Evolutionary conservation across 1,140 invertebrate genomes (phyloP), one percentile per base, ranked within the genome.

Genomic region (Orussus abietinus): DNA sequence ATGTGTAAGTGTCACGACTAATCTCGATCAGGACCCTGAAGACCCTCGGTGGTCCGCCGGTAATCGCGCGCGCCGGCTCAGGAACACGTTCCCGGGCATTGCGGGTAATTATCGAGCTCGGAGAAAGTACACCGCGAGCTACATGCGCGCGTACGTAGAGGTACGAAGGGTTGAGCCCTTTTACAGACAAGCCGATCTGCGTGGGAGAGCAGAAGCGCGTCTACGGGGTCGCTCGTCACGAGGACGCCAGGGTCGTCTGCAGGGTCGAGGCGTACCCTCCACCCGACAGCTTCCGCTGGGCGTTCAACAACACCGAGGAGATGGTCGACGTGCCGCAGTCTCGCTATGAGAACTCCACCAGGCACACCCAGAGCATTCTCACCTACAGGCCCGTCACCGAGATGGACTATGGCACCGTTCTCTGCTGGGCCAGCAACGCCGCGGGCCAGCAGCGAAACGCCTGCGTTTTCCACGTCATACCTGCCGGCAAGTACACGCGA

Each of bases 251-350:
- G 50, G 81, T 94, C 30, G 69, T 84, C 36, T 95, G 91, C 66
- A 82, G 86, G 71, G 90, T 94, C 10, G 87, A 92, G 51, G 84
- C 90, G 9, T 90, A 86, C 68, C 90, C 91, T 10, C 77, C 83
- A 9, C 86, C 88, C 12, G 81, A 86, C 47, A 83, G 77, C 39
- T 93, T 92, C 66, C 83, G 85, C 47, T 94, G 91, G 91, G 82
- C 86, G 18, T 90, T 93, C 64, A 93, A 93, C 69, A 91, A 89
- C 67, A 89, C 88, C 3, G 84, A 85, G 9, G 85, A 89, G 51
- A 82, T 81, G 42, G 79, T 84, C 36, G 86, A 90, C 54, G 82
- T 91, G 53, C 79, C 82, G 11, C 78, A 80, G 38, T 62, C 76
- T 11, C 74, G 77, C 11, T 81, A 78, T 64, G 78, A 78, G 34